A percentile compares a stretch with the other conserved stretches of the same genome.
These are phyloP conservation scores for Eulemur macaco DNA, from an alignment of 2,113 vertebrate species.

Conservation along the genomic window DNA sequence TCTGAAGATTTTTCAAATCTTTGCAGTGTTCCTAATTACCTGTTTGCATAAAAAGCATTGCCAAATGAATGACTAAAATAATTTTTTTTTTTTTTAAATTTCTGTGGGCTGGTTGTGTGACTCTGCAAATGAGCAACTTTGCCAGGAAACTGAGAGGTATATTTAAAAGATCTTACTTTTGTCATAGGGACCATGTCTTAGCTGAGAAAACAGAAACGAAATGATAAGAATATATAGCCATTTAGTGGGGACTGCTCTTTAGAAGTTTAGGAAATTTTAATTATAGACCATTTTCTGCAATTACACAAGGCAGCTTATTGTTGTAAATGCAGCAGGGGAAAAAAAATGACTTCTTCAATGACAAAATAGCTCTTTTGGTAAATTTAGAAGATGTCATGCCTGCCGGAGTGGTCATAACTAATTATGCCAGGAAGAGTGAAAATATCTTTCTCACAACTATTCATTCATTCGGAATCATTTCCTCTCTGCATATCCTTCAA, in stretches of 20 bases:
- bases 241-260: background rate
- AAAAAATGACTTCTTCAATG: background rate
- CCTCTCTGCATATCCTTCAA: background rate
- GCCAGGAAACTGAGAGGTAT: background rate
- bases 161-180: slow-evolving; percentile 19
- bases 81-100: background rate
- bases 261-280: slow-evolving; percentile 16
- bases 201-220: background rate
- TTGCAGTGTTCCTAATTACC: background rate
- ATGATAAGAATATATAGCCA: background rate
- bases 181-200: background rate
- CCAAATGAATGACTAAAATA: background rate
- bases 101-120: background rate
- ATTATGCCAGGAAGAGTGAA: background rate
- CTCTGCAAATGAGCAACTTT: slow-evolving; percentile 29
- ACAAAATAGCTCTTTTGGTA: background rate
- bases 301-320: background rate
- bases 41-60: background rate
- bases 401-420: background rate
- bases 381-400: background rate
- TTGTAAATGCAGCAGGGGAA: background rate
- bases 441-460: background rate
- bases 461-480: background rate
- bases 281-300: background rate
- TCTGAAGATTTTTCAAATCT: background rate